phyloP scores from a whole-genome alignment of 2,888 invertebrate genomes.

The Dorcus hopei region DNA sequence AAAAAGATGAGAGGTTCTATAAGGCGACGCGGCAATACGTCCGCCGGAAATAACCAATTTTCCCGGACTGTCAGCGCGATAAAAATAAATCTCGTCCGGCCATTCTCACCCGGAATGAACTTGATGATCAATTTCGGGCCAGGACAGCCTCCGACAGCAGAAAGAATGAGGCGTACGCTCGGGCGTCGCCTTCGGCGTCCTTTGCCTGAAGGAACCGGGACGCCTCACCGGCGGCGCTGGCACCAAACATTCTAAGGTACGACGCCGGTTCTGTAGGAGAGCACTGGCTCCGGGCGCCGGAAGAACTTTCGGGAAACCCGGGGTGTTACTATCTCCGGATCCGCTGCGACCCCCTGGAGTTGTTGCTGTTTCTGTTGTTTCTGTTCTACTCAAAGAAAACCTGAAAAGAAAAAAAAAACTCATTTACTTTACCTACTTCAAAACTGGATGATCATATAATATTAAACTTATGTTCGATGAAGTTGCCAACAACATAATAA shows the following conservation, averaged over 20 bases:
- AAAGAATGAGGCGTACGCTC: slow-evolving; percentile 64
- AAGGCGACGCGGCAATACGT: background rate
- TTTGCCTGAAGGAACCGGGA: slow-evolving; percentile 54
- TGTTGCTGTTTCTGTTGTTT: slow-evolving; percentile 42
- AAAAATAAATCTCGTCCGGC: background rate
- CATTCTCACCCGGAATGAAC: slow-evolving; percentile 75
- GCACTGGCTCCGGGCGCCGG: slow-evolving; percentile 67
- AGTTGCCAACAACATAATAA: too few species aligned
- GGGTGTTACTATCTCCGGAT: slow-evolving; percentile 47
- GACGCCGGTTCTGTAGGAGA: slow-evolving; percentile 52
- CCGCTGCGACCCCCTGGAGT: slow-evolving; percentile 41
- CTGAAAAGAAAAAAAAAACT: slow-evolving; percentile 38
- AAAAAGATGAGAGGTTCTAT: background rate
- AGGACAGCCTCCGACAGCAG: slow-evolving; percentile 73
- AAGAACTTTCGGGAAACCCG: slow-evolving; percentile 67
- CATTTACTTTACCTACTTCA: too few species aligned
- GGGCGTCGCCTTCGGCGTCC: slow-evolving; percentile 48
- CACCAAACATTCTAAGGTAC: slow-evolving; percentile 59
- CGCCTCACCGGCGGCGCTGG: slow-evolving; percentile 45
- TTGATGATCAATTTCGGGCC: slow-evolving; percentile 83
- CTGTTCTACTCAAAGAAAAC: slow-evolving; percentile 46
- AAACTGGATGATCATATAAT: too few species aligned
- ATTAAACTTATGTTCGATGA: too few species aligned
- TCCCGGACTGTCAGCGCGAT: too few species aligned
- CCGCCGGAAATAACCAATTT: background rate